These are phyloP conservation scores for Epirrhoe tristata DNA, from an alignment of 2,888 invertebrate species.

Conservation along the genomic window DNA sequence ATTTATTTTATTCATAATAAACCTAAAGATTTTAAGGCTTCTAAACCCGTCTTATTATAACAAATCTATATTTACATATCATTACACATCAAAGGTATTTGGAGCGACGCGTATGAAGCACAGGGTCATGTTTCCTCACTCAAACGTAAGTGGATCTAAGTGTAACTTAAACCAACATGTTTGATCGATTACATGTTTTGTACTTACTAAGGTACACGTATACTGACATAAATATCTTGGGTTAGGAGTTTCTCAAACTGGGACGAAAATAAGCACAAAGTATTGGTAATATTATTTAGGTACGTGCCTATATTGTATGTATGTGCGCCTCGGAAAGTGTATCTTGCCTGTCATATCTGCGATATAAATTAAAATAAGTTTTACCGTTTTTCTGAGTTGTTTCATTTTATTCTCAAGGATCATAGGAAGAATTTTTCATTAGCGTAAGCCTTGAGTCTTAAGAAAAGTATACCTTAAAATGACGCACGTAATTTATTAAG, in stretches of 20 bases:
- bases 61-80: conserved; percentile 46
- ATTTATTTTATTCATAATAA: background rate
- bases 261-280: background rate
- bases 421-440: background rate
- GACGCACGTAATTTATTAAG: background rate
- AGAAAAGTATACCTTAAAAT: background rate
- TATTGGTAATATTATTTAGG: too few relatives aligned
- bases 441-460: background rate
- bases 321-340: too few relatives aligned
- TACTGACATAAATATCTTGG: background rate
- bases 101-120: conserved; percentile 7
- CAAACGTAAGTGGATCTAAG: conserved; percentile 26
- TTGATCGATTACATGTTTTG: conserved; percentile 28
- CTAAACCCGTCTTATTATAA: conserved; percentile 38
- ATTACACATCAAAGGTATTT: conserved; percentile 46
- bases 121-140: conserved; percentile 25
- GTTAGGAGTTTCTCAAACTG: background rate
- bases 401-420: background rate
- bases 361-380: too few relatives aligned
- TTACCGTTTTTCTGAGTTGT: background rate
- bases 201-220: background rate
- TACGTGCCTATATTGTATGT: too few relatives aligned
- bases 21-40: background rate
- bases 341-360: too few relatives aligned
- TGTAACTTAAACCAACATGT: conserved; percentile 17